Evolutionary conservation across 2,888 invertebrate genomes (phyloP), one percentile per base, ranked within the genome.

Genomic region (Opisthograptis luteolata): DNA sequence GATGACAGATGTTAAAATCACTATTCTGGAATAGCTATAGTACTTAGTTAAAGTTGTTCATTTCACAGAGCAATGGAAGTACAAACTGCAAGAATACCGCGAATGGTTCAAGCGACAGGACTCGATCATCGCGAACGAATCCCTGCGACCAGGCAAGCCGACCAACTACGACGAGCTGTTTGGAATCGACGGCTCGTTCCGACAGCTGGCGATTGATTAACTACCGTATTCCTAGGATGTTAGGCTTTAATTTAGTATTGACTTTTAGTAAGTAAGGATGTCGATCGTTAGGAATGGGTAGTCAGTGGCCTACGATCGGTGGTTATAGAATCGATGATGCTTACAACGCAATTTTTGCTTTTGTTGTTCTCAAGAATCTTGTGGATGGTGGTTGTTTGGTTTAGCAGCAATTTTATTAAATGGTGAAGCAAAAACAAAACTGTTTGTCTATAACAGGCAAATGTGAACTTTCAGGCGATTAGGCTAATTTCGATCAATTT

Each of bases 81-180:
- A 94, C 63, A 96, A 95, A 69, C 75, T 97, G 19, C 92, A 93
- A 48, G 95, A 92, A 40, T 95, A 96, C 76, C 92, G 93, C 0
- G 94, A 94, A 2, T 97, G 96, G 96, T 96, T 97, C 83, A 91
- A 93, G 62, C 92, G 92, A 2, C 96, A 97, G 69, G 96, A 96
- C 73, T 81, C 89, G 1, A 81, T 95, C 32, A 94, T 95, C 66
- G 94, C 96, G 1, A 95, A 95, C 73, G 97, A 97, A 76, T 86
- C 94, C 0, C 93, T 95, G 39, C 92, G 97, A 62, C 95, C 95
- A 0, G 97, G 96, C 28, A 94, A 93, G 68, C 96, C 96, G 44
- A 96, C 95, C 69, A 96, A 96, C 60, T 94, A 95, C 64, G 96
- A 96, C 60, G 96, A 97, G 70, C 86, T 97, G 0, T 96, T 97